A percentile compares a stretch with the other conserved stretches of the same genome.
Evolutionary conservation across 2,113 vertebrate species (phyloP).

Genomic region (Megaceryle torquata): DNA sequence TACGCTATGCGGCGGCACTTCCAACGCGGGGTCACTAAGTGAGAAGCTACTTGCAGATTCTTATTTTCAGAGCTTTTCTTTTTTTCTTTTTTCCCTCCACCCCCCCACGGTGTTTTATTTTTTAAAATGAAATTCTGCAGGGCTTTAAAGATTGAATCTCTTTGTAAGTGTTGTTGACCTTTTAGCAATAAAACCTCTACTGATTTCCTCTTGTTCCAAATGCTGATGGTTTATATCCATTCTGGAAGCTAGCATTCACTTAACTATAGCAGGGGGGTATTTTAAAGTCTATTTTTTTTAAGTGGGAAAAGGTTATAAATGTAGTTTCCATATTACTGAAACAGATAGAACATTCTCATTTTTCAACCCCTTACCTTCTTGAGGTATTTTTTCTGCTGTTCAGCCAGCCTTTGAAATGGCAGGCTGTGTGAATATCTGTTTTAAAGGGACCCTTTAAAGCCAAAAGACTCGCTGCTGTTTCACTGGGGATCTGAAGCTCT

Average conservation of each 20-base stretch:
- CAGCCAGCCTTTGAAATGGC: neutral
- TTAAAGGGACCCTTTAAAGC: neutral
- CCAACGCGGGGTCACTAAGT: neutral
- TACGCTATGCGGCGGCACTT: neutral
- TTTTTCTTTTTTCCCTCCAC: neutral
- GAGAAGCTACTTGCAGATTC: neutral
- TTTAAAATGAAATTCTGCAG: constrained; percentile 2
- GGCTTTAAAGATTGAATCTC: constrained; percentile 33
- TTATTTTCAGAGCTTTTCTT: neutral
- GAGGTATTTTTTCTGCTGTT: neutral
- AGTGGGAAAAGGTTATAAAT: neutral
- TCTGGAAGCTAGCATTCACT: neutral
- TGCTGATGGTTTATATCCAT: neutral
- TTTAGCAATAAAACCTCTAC: constrained; percentile 9
- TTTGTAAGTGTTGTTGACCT: constrained; percentile 32
- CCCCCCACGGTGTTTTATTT: neutral
- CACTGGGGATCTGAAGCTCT: neutral
- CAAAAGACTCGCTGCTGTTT: neutral
- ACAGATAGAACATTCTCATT: neutral
- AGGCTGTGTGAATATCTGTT: neutral
- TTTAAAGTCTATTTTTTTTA: neutral
- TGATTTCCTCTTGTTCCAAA: constrained; percentile 2
- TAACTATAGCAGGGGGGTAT: neutral
- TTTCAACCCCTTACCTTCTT: neutral
- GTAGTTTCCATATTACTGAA: neutral